Percentiles rank a stretch among this genome's conserved stretches.
Evolutionary conservation across 1,140 invertebrate genomes (phyloP).

Genomic region (Drosophila busckii): DNA sequence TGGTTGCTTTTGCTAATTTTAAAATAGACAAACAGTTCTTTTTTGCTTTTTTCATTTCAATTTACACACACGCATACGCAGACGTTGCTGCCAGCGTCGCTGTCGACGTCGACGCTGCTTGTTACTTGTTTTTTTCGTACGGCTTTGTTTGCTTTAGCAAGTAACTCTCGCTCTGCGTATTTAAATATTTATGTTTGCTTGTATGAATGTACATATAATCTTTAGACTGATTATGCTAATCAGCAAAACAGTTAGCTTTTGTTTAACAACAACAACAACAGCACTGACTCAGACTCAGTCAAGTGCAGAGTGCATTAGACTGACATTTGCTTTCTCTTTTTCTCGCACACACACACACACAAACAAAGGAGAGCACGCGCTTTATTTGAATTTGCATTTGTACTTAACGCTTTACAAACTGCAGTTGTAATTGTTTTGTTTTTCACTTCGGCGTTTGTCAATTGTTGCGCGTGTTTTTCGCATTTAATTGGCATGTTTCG

Average conservation of each 20-base stretch:
- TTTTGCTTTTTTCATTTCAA: conserved; percentile 75
- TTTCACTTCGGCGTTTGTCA: conserved; percentile 38
- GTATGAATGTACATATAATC: conserved; percentile 55
- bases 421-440: conserved; percentile 49
- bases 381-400: conserved; percentile 20
- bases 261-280: too few relatives aligned
- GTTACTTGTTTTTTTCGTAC: not conserved
- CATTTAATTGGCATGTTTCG: conserved; percentile 58
- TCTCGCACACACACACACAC: not conserved
- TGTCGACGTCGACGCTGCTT: conserved; percentile 1
- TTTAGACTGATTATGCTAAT: conserved; percentile 65
- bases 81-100: not conserved
- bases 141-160: conserved; percentile 51
- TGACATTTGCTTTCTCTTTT: conserved; percentile 1
- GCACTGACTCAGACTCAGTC: too few relatives aligned
- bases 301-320: conserved; percentile 24
- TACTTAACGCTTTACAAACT: conserved; percentile 22
- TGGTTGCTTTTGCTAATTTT: conserved; percentile 68
- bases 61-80: conserved; percentile 32
- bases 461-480: conserved; percentile 38
- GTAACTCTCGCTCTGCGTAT: conserved; percentile 71
- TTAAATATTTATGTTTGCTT: conserved; percentile 63
- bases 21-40: conserved; percentile 72
- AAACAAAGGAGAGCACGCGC: not conserved
- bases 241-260: conserved; percentile 42